A percentile compares a stretch with the other conserved stretches of the same genome.
Evolutionary conservation across 2,888 invertebrate species (phyloP).

Genomic region (Protonemura montana): DNA sequence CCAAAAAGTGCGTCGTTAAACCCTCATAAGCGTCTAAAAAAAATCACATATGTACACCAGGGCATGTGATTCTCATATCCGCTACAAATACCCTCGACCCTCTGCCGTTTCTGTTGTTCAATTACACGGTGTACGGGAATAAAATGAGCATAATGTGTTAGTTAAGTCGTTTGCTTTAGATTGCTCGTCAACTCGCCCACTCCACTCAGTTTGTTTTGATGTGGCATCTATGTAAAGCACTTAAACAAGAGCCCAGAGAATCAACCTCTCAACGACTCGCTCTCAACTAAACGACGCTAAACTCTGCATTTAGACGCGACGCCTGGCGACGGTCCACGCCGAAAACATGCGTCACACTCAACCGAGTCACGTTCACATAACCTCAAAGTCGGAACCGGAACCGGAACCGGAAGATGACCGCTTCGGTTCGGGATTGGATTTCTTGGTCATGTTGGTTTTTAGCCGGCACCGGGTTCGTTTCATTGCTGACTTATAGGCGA

Average conservation of each 20-base stretch:
- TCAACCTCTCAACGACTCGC: conserved; percentile 24
- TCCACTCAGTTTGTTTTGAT: conserved; percentile 26
- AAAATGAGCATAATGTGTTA: background rate
- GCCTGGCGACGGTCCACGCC: background rate
- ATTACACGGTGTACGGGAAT: background rate
- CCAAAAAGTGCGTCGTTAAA: background rate
- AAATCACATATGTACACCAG: background rate
- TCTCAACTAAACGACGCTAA: conserved; percentile 33
- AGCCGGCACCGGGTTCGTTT: too few species aligned
- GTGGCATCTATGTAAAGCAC: conserved; percentile 41
- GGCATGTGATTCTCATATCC: background rate
- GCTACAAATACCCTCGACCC: background rate
- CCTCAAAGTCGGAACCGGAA: too few species aligned
- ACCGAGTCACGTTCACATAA: too few species aligned
- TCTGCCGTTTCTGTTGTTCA: background rate
- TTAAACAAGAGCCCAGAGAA: conserved; percentile 34
- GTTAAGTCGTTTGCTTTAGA: background rate
- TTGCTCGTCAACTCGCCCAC: background rate
- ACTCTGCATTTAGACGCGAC: conserved; percentile 37
- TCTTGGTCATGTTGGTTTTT: too few species aligned
- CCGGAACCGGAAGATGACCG: too few species aligned
- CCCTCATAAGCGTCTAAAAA: background rate
- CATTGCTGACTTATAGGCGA: too few species aligned
- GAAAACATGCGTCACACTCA: too few species aligned
- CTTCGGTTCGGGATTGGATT: too few species aligned